A percentile compares a stretch with the other conserved stretches of the same genome.
phyloP scores from a whole-genome alignment of 2,113 vertebrate species.

The Zosterops pallidus region DNA sequence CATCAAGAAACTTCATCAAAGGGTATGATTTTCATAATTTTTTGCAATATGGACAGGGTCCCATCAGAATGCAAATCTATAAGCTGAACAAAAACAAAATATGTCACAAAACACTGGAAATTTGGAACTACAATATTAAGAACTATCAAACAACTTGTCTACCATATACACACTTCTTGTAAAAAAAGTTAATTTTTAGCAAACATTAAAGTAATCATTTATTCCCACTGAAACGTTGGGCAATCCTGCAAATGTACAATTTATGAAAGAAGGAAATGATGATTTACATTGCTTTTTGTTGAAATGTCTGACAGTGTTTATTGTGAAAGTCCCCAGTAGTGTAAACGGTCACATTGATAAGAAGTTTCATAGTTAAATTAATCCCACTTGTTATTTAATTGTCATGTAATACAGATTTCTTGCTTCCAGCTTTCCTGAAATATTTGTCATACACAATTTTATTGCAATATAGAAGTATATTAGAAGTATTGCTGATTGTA shows the following conservation, averaged over 20 bases:
- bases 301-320: neutral
- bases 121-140: neutral
- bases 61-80: neutral
- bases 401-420: neutral
- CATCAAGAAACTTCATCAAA: neutral
- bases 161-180: neutral
- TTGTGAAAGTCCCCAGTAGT: neutral
- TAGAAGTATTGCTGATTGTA: neutral
- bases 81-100: neutral
- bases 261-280: neutral
- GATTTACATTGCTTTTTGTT: neutral
- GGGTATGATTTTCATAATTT: neutral
- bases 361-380: neutral
- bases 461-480: neutral
- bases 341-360: neutral
- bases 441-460: neutral
- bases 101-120: neutral
- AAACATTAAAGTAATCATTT: neutral
- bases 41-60: neutral
- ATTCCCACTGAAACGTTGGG: neutral
- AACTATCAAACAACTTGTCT: neutral
- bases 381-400: neutral
- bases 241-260: neutral
- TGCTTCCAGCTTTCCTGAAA: neutral
- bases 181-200: neutral